Percentiles rank a stretch among this genome's conserved stretches.
Conservation (phyloP, 2,113 vertebrate genomes). For the Cyanoliseus patagonus region DNA sequence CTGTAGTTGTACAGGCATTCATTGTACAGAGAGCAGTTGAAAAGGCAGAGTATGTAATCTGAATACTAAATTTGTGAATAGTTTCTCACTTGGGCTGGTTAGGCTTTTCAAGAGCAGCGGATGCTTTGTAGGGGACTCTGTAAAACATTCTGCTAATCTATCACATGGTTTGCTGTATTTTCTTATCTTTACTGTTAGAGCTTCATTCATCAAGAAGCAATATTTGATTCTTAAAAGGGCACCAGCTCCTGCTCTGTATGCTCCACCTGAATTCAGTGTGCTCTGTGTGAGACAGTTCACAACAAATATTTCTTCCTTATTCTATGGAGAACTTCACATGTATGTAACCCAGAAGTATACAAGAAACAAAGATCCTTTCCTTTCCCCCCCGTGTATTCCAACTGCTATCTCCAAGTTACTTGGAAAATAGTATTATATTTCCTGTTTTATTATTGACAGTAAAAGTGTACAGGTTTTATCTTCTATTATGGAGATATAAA, state of each 20-base stretch:
- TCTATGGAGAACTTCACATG: not conserved
- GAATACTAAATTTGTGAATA: constrained; percentile 78
- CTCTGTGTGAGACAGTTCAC: constrained; percentile 40
- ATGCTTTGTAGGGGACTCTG: constrained; percentile 74
- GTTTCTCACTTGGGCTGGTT: constrained; percentile 69
- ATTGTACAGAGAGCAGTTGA: constrained; percentile 71
- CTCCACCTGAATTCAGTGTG: constrained; percentile 56
- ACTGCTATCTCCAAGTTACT: not conserved
- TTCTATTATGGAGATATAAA: constrained; percentile 46
- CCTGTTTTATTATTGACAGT: constrained; percentile 40
- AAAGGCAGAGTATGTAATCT: constrained; percentile 68
- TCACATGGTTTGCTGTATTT: constrained; percentile 63
- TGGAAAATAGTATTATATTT: constrained; percentile 36
- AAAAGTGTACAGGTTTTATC: constrained; percentile 49
- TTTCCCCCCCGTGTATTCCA: not conserved
- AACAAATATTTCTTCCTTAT: constrained; percentile 24
- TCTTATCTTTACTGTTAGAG: constrained; percentile 69
- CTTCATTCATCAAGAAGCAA: constrained; percentile 64
- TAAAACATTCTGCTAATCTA: constrained; percentile 73
- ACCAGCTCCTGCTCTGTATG: constrained; percentile 51
- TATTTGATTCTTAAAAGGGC: constrained; percentile 68
- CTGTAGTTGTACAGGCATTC: constrained; percentile 73
- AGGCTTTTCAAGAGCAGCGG: constrained; percentile 70
- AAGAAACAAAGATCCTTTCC: not conserved
- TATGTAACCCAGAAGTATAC: not conserved